Base-by-base conservation (phyloP, 2,113 vertebrate species). In the Silurus asotus region DNA sequence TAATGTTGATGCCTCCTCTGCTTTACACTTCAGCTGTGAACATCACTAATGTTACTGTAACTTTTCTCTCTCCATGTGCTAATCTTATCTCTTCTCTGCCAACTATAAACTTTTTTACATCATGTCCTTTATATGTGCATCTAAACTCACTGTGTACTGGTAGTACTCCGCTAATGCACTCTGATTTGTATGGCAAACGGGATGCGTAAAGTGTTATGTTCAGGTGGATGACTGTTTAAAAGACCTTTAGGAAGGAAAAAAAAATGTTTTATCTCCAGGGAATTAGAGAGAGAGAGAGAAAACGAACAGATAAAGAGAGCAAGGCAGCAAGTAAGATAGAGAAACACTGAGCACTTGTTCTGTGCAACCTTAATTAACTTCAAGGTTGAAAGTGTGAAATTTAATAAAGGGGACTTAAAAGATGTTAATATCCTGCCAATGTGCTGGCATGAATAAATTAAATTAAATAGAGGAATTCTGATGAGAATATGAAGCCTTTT, bases 361-460 rank as follows among this genome's bases (percentile, higher is more conserved):
- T 90, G 91, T 89, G 90, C 92, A 90, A 93, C 94, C 93, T 93
- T 94, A 94, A 95, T 94, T 94, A 94, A 94, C 93, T 94, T 93
- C 91, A 94, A 94, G 92, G 92, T 92, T 94, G 91, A 93, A 94
- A 72, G 91, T 92, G 93, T 93, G 91, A 93, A 95, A 95, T 93
- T 93, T 94, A 94, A 94, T 94, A 85, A 94, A 92, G 89, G 89
- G 90, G 92, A 95, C 93, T 95, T 94, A 94, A 94, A 93, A 94
- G 91, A 94, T 94, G 93, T 90, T 94, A 93, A 94, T 94, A 93
- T 94, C 93, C 91, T 94, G 91, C 88, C 87, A 91, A 90, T 89
- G 88, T 91, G 90, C 84, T 88, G 86, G 89, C 87, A 89, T 91
- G 92, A 93, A 94, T 93, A 92, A 93, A 94, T 93, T 92, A 91